Conservation (phyloP, 2,888 invertebrate genomes). For the Archips xylosteana region DNA sequence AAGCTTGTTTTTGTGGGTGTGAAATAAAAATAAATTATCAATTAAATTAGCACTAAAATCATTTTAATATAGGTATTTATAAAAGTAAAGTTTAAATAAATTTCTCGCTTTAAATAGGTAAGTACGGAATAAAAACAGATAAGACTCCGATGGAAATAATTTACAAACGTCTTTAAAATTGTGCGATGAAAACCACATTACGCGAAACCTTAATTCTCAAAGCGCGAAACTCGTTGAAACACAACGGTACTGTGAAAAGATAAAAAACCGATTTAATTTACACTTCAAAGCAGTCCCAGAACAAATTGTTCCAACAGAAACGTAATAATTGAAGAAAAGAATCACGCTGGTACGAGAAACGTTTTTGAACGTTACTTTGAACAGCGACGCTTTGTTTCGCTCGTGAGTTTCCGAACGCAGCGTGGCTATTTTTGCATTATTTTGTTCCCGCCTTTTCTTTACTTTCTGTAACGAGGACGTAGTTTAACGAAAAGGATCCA, state of each 20-base stretch:
- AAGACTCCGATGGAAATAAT: not conserved
- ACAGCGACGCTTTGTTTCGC: constrained; percentile 29
- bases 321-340: constrained; percentile 36
- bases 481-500: too few relatives aligned
- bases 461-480: not conserved
- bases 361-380: constrained; percentile 31
- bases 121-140: not conserved
- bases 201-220: too few relatives aligned
- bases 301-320: constrained; percentile 31
- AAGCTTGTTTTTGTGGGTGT: too few relatives aligned
- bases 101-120: not conserved
- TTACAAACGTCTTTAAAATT: not conserved
- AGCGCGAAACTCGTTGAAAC: constrained; percentile 1
- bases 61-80: too few relatives aligned
- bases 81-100: too few relatives aligned
- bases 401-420: constrained; percentile 29
- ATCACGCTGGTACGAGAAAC: not conserved
- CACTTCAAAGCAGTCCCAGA: constrained; percentile 35
- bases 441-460: constrained; percentile 29
- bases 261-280: constrained; percentile 22
- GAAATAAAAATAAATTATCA: too few relatives aligned
- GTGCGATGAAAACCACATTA: constrained; percentile 2
- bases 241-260: not conserved
- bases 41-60: too few relatives aligned
- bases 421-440: constrained; percentile 22